Conservation (phyloP, 2,888 invertebrate genomes). For the Alloplasta piceator region DNA sequence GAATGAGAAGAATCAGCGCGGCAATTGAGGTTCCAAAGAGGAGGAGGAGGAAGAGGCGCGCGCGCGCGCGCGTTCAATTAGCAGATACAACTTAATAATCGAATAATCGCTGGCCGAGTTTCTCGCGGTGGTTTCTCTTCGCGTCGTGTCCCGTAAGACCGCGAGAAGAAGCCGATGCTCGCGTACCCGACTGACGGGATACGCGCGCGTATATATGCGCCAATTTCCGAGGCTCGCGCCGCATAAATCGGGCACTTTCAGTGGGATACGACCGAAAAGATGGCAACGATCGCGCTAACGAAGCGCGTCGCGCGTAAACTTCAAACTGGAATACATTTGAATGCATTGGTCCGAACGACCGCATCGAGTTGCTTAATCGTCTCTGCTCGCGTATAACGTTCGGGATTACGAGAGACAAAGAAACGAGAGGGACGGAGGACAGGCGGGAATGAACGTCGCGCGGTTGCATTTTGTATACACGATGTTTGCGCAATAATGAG, state of each 20-base stretch:
- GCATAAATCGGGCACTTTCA: too few relatives aligned
- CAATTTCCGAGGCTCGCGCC: too few relatives aligned
- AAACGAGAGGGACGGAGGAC: not conserved
- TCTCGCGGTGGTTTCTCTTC: constrained; percentile 31
- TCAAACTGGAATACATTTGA: constrained; percentile 77
- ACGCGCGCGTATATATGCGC: too few relatives aligned
- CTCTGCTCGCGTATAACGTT: constrained; percentile 19
- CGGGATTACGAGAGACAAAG: constrained; percentile 29
- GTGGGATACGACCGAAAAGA: too few relatives aligned
- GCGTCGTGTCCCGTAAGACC: constrained; percentile 30
- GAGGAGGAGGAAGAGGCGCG: not conserved
- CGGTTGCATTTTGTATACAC: not conserved
- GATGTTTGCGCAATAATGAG: not conserved
- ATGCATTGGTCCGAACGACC: constrained; percentile 72
- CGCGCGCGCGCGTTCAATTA: constrained; percentile 74
- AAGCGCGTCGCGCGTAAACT: constrained; percentile 76
- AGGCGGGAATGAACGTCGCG: not conserved
- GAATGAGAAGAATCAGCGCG: too few relatives aligned
- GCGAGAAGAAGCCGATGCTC: too few relatives aligned
- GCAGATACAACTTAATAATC: constrained; percentile 81
- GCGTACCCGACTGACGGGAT: too few relatives aligned
- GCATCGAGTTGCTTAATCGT: constrained; percentile 16
- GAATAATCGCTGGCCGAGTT: constrained; percentile 76
- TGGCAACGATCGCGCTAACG: constrained; percentile 74
- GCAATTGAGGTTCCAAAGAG: too few relatives aligned